Conservation (phyloP, 1,140 invertebrate genomes). For the Reticulitermes speratus region DNA sequence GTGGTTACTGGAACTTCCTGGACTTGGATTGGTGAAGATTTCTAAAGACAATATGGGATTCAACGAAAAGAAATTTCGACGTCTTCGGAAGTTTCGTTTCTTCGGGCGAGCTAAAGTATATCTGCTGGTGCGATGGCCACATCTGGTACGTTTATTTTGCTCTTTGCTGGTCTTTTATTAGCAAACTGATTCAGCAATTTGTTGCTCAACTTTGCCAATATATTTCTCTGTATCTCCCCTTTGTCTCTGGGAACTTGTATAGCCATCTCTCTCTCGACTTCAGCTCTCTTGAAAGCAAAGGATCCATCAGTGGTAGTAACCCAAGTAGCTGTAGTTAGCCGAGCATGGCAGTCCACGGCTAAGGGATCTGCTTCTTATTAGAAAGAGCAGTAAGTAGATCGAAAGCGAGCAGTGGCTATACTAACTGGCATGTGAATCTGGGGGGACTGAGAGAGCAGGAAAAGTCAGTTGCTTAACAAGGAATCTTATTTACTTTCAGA, state of each 20-base stretch:
- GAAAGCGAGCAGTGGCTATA: too few species aligned
- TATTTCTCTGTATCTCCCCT: background rate
- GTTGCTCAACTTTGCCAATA: background rate
- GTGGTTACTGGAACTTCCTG: background rate
- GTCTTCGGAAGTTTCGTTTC: constrained; percentile 58
- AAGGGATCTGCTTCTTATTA: too few species aligned
- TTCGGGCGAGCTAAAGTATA: constrained; percentile 64
- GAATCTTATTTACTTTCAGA: background rate
- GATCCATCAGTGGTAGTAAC: background rate
- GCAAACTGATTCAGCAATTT: constrained; percentile 12
- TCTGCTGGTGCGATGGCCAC: constrained; percentile 60
- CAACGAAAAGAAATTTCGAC: constrained; percentile 58
- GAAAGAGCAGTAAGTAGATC: too few species aligned
- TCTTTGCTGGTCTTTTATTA: constrained; percentile 21
- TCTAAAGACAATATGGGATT: constrained; percentile 43
- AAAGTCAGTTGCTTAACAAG: too few species aligned
- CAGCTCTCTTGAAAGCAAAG: background rate
- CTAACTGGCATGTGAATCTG: too few species aligned
- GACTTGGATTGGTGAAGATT: background rate
- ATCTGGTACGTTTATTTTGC: constrained; percentile 52
- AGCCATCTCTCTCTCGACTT: background rate
- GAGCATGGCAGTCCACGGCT: too few species aligned
- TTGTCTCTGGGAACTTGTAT: background rate
- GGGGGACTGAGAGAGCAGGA: too few species aligned
- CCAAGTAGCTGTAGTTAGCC: background rate